Conservation (phyloP, 1,140 invertebrate genomes). For the Matsumurasca onukii region DNA sequence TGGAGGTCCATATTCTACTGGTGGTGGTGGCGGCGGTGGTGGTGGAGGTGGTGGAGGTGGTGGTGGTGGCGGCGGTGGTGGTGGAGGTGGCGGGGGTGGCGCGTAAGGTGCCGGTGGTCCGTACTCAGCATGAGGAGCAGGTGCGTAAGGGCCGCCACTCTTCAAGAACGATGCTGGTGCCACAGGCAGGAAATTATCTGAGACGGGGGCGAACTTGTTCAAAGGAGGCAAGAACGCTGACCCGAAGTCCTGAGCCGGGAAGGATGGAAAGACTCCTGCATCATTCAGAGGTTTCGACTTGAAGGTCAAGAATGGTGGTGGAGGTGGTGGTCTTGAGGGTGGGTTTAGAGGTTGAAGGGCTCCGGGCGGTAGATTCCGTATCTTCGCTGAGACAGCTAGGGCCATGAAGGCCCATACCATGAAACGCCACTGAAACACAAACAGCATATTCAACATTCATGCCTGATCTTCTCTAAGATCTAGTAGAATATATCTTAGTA, state of each 20-base stretch:
- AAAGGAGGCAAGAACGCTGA: not conserved
- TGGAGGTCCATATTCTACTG: conserved; percentile 23
- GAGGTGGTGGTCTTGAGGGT: not conserved
- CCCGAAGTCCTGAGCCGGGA: not conserved
- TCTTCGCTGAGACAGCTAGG: conserved; percentile 11
- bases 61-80: conserved; percentile 27
- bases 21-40: conserved; percentile 30
- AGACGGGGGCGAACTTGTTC: not conserved
- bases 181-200: not conserved
- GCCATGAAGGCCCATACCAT: conserved; percentile 19
- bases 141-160: conserved; percentile 9
- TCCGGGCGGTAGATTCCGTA: not conserved
- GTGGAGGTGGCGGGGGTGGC: not conserved
- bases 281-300: too few relatives aligned
- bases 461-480: too few relatives aligned
- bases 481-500: too few relatives aligned
- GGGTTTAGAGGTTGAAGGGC: not conserved
- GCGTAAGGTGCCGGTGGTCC: conserved; percentile 8
- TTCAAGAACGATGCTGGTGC: not conserved
- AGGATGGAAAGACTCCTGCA: not conserved
- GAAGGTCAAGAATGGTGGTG: too few relatives aligned
- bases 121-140: conserved; percentile 11
- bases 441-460: too few relatives aligned
- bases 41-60: conserved; percentile 29
- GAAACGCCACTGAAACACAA: conserved; percentile 4